These are phyloP conservation scores for Drosophila tani DNA, from an alignment of 1,140 invertebrate genomes.

Conservation along the genomic window DNA sequence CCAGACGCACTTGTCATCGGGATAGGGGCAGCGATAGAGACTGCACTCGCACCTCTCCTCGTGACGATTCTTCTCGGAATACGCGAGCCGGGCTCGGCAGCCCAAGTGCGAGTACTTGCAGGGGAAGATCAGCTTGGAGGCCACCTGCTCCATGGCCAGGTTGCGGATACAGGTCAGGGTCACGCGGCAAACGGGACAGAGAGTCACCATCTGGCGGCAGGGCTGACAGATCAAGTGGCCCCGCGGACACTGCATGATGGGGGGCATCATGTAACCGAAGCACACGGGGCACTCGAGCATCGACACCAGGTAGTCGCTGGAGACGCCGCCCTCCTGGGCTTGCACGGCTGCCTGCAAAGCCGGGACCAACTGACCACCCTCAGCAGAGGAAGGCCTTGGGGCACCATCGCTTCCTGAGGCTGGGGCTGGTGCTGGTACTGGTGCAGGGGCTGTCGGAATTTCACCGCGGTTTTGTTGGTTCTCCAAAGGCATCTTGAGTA, in stretches of 20 bases:
- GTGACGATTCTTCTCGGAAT: constrained; percentile 98
- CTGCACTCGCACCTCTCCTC: constrained; percentile 99
- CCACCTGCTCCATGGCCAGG: constrained; percentile 99
- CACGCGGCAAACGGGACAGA: constrained; percentile 98
- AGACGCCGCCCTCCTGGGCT: constrained; percentile 1
- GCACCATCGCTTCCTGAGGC: not conserved
- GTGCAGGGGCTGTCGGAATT: not conserved
- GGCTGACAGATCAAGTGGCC: constrained; percentile 96
- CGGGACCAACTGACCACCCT: too few species aligned
- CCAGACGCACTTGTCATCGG: constrained; percentile 99
- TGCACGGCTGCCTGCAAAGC: not conserved
- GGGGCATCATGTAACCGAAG: constrained; percentile 99
- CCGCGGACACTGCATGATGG: constrained; percentile 95
- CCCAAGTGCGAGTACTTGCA: constrained; percentile 99
- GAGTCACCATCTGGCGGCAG: constrained; percentile 97
- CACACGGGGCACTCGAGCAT: constrained; percentile 99
- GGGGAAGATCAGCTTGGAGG: constrained; percentile 98
- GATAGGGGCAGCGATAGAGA: constrained; percentile 99
- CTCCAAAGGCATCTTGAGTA: not conserved
- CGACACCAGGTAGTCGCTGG: constrained; percentile 93
- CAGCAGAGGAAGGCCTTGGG: not conserved
- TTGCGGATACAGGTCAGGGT: constrained; percentile 98
- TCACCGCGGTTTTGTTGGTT: not conserved
- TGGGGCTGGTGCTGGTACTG: too few species aligned
- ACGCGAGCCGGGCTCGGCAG: constrained; percentile 94